Conservation (phyloP, 2,888 invertebrate genomes). For the Ectobius pallidus region DNA sequence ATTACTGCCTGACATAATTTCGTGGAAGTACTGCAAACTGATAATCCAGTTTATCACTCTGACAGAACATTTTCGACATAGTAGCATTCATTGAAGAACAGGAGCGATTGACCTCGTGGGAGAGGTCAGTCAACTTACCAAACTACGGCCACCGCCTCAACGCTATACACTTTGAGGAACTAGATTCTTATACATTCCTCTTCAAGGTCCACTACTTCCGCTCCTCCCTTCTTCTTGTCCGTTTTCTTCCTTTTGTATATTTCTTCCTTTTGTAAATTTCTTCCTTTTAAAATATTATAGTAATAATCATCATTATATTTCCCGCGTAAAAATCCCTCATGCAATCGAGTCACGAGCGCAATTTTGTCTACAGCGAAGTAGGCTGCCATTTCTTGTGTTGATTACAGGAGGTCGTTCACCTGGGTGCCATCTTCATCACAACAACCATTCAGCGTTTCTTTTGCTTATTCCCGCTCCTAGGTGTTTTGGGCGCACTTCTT, state of each 20-base stretch:
- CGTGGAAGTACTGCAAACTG: no score
- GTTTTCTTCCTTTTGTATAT: background rate
- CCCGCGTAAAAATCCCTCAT: constrained; percentile 14
- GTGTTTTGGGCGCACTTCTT: no score
- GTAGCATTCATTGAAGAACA: no score
- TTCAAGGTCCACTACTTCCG: constrained; percentile 12
- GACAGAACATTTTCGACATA: no score
- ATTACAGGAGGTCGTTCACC: background rate
- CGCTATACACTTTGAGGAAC: background rate
- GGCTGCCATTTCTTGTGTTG: background rate
- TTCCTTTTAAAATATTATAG: background rate
- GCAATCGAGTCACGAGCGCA: background rate
- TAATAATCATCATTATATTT: constrained; percentile 1
- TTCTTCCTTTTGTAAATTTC: background rate
- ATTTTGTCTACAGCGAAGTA: constrained; percentile 1
- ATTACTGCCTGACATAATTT: no score
- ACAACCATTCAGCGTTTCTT: no score
- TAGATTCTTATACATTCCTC: background rate
- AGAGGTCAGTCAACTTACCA: background rate
- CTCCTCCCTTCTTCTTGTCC: no score
- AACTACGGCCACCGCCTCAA: background rate
- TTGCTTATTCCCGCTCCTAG: no score
- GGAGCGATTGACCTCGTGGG: background rate
- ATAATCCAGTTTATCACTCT: no score
- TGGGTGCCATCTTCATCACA: no score